Evolutionary conservation across 2,888 invertebrate species (phyloP).

Genomic region (Lycaena phlaeas): DNA sequence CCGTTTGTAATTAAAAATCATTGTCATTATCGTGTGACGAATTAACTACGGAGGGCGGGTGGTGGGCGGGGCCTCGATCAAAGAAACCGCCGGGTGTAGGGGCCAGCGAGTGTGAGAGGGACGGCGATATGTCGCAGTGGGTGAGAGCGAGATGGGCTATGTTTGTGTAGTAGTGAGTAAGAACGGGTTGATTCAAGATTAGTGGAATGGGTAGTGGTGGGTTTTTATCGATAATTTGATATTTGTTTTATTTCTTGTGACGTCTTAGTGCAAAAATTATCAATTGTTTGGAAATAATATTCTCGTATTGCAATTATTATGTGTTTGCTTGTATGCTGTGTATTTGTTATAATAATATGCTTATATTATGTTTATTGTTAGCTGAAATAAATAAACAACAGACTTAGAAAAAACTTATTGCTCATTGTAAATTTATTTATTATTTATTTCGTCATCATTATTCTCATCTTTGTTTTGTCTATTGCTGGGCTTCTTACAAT

Average conservation of each 20-base stretch:
- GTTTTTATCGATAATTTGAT: conserved; percentile 19
- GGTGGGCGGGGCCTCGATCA: conserved; percentile 57
- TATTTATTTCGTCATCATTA: no score
- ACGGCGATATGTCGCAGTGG: conserved; percentile 20
- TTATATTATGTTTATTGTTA: no score
- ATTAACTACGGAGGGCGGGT: conserved; percentile 48
- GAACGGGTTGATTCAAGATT: conserved; percentile 65
- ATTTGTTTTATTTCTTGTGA: conserved; percentile 3
- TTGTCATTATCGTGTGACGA: conserved; percentile 67
- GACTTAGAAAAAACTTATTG: no score
- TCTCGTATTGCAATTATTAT: no score
- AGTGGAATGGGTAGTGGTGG: conserved; percentile 50
- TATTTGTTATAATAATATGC: no score
- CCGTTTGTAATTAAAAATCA: conserved; percentile 59
- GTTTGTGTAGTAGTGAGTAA: conserved; percentile 53
- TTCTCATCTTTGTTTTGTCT: no score
- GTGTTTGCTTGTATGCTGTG: no score
- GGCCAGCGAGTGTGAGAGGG: conserved; percentile 25
- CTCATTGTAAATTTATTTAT: no score
- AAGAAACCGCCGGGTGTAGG: conserved; percentile 45
- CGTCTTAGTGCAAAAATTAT: no score
- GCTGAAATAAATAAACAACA: no score
- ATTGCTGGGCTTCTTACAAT: no score
- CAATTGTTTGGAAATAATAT: no score
- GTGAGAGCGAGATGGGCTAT: conserved; percentile 21